Conservation (phyloP, 2,797 vertebrate genomes). For the Molossus alvarezi region DNA sequence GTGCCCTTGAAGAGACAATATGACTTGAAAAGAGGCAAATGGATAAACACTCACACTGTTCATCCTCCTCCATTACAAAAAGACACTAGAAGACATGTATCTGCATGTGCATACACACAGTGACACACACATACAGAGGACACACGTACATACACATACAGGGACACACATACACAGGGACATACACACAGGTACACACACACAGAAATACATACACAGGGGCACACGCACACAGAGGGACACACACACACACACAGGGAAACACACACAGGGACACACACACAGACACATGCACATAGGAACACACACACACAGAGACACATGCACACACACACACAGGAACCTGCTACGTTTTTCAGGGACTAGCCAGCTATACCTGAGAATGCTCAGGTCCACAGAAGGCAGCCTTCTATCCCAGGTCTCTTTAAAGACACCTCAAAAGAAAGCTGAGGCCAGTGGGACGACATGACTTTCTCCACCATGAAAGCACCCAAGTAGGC, state of each 20-base stretch:
- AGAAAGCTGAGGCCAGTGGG: background rate
- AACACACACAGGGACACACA: too few relatives aligned
- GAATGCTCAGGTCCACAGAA: background rate
- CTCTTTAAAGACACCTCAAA: background rate
- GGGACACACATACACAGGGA: background rate
- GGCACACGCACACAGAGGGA: background rate
- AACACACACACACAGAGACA: background rate
- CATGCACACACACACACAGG: too few relatives aligned
- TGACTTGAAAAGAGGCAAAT: background rate
- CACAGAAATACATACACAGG: too few relatives aligned
- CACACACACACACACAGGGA: too few relatives aligned
- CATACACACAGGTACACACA: background rate
- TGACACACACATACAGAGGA: background rate
- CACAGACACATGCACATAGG: too few relatives aligned
- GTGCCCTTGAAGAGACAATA: background rate
- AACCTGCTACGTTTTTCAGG: rapidly evolving
- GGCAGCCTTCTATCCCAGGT: background rate
- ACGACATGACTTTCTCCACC: background rate
- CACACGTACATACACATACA: too few relatives aligned
- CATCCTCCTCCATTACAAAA: background rate
- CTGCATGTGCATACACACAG: rapidly evolving
- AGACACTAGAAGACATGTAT: background rate
- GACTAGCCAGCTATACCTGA: background rate
- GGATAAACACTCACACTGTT: background rate
- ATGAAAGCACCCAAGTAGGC: background rate